phyloP scores from a whole-genome alignment of 2,888 invertebrate species.

The Scaptomyza tumidula region DNA sequence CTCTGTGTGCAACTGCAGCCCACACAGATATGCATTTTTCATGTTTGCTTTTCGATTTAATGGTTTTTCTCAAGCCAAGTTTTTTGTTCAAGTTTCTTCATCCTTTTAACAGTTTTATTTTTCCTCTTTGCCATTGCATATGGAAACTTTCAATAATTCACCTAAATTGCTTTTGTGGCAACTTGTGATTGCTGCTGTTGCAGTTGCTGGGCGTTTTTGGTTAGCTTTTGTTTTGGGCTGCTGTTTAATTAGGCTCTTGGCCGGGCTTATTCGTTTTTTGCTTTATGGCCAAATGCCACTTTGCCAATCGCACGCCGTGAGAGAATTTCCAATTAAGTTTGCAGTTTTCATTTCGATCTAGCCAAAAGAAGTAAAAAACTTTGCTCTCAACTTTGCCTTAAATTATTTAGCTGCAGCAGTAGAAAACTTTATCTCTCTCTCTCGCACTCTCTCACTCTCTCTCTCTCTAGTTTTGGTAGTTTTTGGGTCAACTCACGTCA shows the following conservation, averaged over 20 bases:
- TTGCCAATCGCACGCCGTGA: conserved; percentile 63
- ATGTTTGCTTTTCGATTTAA: conserved; percentile 49
- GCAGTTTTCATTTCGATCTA: conserved; percentile 33
- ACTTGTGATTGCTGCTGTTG: conserved; percentile 37
- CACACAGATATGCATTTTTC: conserved; percentile 24
- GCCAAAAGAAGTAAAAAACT: conserved; percentile 12
- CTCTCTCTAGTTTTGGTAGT: conserved; percentile 8
- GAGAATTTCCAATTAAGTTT: conserved; percentile 77
- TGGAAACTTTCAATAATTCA: conserved; percentile 76
- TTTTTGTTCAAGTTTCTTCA: conserved; percentile 34
- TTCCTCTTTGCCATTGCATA: conserved; percentile 47
- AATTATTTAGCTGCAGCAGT: conserved; percentile 32
- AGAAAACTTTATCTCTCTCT: neutral
- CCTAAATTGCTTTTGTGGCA: conserved; percentile 70
- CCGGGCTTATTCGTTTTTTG: conserved; percentile 30
- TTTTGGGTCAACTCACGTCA: conserved; percentile 57
- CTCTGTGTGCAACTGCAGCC: conserved; percentile 7
- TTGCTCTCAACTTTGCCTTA: conserved; percentile 16
- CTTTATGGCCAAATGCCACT: conserved; percentile 60
- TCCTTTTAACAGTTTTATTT: conserved; percentile 32
- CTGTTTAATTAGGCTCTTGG: conserved; percentile 70
- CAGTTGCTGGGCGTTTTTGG: conserved; percentile 49
- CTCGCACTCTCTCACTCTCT: conserved; percentile 4
- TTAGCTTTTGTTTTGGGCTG: conserved; percentile 37
- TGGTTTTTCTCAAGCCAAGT: conserved; percentile 49